Base-by-base conservation (phyloP, 1,140 invertebrate species). In the Brachionus paranguensis region DNA sequence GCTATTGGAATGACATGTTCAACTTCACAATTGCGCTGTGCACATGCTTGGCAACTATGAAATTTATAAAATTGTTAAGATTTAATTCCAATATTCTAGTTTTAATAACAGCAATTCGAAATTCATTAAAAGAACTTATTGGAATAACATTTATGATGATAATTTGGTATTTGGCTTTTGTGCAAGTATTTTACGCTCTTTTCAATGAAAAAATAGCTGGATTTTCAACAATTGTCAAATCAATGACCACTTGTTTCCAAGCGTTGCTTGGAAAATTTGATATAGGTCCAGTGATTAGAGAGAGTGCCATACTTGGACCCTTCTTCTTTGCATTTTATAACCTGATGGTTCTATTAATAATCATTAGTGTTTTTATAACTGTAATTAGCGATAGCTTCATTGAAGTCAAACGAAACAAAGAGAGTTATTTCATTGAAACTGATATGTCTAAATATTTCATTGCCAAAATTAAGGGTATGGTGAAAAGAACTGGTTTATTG, bases 131-230 rank as follows among this genome's bases (percentile, higher is more conserved):
- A 3, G 60, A 84, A 12, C 47, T 84, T 17, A n/a, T 84, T n/a
- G 65, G 37, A 1, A 72, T 72, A 24, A 17, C 53, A 29, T 84
- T 84, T 50, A 70, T 74, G 64, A 27, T 84, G 37, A 92, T 93
- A 86, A 72, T 84, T n/a, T 84, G 33, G 17, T 94, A 94, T 88
- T 33, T 84, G 14, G 81, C 60, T 24, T 84, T 84, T 72, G 37
- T n/a, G 4, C 24, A 45, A 20, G 5, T 50, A 17, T 72, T 84
- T 29, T 84, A 84, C 37, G 3, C 45, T 7, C 7, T 72, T 20
- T 84, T 84, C 8, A 50, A 50, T 74, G 60, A 89, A 29, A 88
- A 90, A 85, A 87, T 90, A n/a, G 50, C 50, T n/a, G 85, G 68
- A 64, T 85, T 84, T 33, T 50, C 72, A 29, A 72, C 55, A 17